These are phyloP conservation scores for Calidris pugnax DNA, from an alignment of 2,113 vertebrate genomes.

Conservation along the genomic window DNA sequence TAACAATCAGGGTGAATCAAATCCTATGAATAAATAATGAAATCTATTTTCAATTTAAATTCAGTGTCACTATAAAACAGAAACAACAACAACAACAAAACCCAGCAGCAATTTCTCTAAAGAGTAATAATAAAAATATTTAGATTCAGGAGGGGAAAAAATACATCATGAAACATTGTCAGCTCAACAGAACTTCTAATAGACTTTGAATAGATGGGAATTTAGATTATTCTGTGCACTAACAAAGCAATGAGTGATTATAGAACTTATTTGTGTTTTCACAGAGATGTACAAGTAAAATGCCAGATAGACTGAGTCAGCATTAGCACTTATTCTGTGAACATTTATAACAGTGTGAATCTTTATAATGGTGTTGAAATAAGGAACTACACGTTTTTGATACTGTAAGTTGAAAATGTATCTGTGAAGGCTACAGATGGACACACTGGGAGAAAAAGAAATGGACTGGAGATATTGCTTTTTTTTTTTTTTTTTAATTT, in stretches of 20 bases:
- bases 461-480: not conserved
- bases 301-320: not conserved
- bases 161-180: not conserved
- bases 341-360: not conserved
- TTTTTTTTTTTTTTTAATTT: not conserved
- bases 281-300: not conserved
- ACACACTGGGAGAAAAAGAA: rapidly evolving
- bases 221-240: not conserved
- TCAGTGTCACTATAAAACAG: conserved; percentile 10
- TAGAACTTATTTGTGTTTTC: not conserved
- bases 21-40: conserved; percentile 60
- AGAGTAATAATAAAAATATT: conserved; percentile 39
- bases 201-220: not conserved
- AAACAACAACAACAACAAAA: not conserved
- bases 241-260: not conserved
- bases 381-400: rapidly evolving
- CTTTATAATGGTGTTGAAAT: not conserved
- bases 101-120: conserved; percentile 2
- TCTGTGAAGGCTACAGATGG: rapidly evolving
- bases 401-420: not conserved
- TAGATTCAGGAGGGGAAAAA: not conserved
- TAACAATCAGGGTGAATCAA: conserved; percentile 55
- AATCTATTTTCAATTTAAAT: conserved; percentile 51
- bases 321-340: not conserved
- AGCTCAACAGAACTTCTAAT: not conserved